Base-by-base conservation (phyloP, 2,888 invertebrate genomes). In the Tiphia femorata region DNA sequence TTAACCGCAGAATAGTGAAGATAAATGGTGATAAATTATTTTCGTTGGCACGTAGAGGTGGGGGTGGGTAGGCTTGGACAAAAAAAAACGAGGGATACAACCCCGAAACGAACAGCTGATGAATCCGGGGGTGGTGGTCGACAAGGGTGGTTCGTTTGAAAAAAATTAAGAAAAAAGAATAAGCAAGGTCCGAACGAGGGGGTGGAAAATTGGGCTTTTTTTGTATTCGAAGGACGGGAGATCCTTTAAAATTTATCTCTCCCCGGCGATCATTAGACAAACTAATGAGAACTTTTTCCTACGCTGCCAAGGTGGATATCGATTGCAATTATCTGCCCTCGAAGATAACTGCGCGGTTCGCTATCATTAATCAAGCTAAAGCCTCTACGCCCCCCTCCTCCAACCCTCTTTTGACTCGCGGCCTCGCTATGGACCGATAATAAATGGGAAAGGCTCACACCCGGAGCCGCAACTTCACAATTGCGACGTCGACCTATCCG, bases 291-390 rank as follows among this genome's bases (percentile, higher is more conserved):
- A 27, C 25, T 42, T 42, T 42, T 42, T 42, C 42, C 27, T 42
- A 25, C 16, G 16, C 16, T 25, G 42, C 27, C 42, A 16, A 25
- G 27, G 42, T 25, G 27, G 42, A 42, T 42, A 42, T 42, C 27
- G 42, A 42, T 42, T 25, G 42, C 23, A 25, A 25, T 21, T 16
- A 42, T 25, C 42, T 42, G 23, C 23, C 27, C 19, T 37, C 14
- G 27, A 14, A 33, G 42, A 25, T 42, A 42, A 42, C 25, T 25
- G 25, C 23, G 37, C 19, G 37, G 17, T 37, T 37, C 19, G 14
- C 23, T 27, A 42, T 25, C 42, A 42, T 42, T 42, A 42, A 27
- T 42, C 42, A 42, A 23, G 42, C 27, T 42, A 42, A 42, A 42
- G 16, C 42, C 42, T 42, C n/a, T n/a, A n/a, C n/a, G n/a, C n/a